These are phyloP conservation scores for Menura novaehollandiae DNA, from an alignment of 2,113 vertebrate species.

Conservation along the genomic window DNA sequence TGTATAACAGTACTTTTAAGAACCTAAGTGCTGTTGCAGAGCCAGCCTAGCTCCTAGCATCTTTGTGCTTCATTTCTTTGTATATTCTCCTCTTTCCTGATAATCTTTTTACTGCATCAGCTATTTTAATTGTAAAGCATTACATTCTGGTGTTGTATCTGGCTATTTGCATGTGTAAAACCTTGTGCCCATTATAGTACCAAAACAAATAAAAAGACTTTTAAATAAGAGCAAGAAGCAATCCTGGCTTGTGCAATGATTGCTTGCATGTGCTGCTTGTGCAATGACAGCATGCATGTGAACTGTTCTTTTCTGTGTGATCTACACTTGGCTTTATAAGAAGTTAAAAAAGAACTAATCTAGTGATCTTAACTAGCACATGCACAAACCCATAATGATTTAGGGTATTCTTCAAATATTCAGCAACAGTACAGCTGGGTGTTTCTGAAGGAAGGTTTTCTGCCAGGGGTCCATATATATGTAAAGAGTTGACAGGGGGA, in stretches of 20 bases:
- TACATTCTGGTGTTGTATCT: neutral
- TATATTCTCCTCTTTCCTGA: neutral
- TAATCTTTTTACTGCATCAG: neutral
- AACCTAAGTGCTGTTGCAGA: neutral
- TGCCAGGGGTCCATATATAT: neutral
- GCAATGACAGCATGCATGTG: neutral
- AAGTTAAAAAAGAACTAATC: neutral
- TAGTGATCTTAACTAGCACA: neutral
- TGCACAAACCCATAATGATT: neutral
- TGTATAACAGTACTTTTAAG: fast-evolving
- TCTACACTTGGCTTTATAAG: neutral
- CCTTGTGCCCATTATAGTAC: neutral
- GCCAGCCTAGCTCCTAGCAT: neutral
- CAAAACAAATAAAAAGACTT: neutral
- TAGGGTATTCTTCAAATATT: neutral
- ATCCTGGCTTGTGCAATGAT: neutral
- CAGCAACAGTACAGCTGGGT: neutral
- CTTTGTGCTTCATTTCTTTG: neutral
- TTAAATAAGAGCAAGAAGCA: neutral
- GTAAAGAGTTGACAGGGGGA: neutral
- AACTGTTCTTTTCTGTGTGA: neutral
- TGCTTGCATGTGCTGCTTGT: too few species aligned
- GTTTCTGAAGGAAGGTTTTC: neutral
- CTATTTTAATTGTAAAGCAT: neutral
- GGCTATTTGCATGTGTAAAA: neutral